Conservation (phyloP, 2,888 invertebrate species). For the Heliconius ethilla region DNA sequence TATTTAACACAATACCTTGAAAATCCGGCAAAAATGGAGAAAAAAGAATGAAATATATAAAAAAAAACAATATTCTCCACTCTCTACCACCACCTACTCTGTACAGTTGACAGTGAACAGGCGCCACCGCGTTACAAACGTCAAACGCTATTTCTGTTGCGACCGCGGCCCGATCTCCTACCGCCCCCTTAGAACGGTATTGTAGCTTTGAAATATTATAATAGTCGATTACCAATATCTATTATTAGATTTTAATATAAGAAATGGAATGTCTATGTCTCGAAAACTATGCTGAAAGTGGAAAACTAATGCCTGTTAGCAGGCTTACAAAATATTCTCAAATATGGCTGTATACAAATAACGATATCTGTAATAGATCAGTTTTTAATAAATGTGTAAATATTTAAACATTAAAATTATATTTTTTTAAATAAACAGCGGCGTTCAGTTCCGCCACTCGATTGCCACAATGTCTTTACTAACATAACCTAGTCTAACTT, state of each 20-base stretch:
- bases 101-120: slow-evolving; percentile 80
- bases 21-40: no score
- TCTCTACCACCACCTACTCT: slow-evolving; percentile 59
- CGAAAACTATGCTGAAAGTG: no score
- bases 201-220: slow-evolving; percentile 61
- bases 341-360: background rate
- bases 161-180: slow-evolving; percentile 61
- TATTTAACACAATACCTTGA: no score
- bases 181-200: slow-evolving; percentile 59
- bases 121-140: slow-evolving; percentile 80
- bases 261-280: background rate
- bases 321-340: background rate
- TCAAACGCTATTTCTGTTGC: slow-evolving; percentile 80
- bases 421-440: no score
- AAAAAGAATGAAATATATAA: background rate
- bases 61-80: background rate
- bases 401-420: background rate
- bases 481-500: background rate
- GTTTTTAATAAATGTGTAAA: background rate
- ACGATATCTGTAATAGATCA: no score
- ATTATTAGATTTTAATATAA: slow-evolving; percentile 32
- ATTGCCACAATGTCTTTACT: no score
- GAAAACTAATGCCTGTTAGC: background rate
- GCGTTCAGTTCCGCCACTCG: no score
- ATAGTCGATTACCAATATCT: slow-evolving; percentile 57